phyloP scores from a whole-genome alignment of 2,888 invertebrate genomes.

The Coenonympha glycerion region DNA sequence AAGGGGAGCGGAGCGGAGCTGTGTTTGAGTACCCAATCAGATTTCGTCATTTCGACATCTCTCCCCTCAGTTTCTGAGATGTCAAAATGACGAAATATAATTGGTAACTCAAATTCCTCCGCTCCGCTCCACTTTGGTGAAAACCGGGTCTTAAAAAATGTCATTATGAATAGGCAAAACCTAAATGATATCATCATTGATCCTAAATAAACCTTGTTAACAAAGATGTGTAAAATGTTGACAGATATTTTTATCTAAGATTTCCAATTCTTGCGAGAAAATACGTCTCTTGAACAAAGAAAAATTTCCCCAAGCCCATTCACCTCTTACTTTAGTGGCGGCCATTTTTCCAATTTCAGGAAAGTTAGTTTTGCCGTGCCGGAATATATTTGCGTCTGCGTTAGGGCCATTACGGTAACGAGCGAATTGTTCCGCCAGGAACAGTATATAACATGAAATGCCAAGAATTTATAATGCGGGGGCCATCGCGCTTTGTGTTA shows the following conservation, averaged over 20 bases:
- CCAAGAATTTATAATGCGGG: conserved; percentile 6
- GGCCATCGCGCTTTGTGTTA: neutral
- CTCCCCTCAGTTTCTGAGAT: no score
- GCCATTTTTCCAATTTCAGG: conserved; percentile 13
- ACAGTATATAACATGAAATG: conserved; percentile 4
- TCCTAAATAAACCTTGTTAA: no score
- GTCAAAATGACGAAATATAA: no score
- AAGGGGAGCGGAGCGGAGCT: no score
- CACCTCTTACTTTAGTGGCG: conserved; percentile 12
- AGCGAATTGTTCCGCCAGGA: conserved; percentile 13
- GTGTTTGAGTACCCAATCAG: no score
- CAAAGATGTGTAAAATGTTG: no score
- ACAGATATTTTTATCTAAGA: neutral
- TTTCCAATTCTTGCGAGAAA: conserved; percentile 10
- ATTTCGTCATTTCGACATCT: no score
- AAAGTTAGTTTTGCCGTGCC: conserved; percentile 9
- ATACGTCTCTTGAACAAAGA: conserved; percentile 1
- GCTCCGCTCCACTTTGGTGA: no score
- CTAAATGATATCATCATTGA: no score
- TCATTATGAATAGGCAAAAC: no score
- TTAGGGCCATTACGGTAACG: conserved; percentile 14
- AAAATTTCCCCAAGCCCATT: conserved; percentile 9
- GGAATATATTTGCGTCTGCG: conserved; percentile 12
- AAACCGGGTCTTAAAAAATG: no score
- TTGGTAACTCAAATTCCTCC: no score